Evolutionary conservation across 2,888 invertebrate species (phyloP).

Genomic region (Deroplatys truncata): DNA sequence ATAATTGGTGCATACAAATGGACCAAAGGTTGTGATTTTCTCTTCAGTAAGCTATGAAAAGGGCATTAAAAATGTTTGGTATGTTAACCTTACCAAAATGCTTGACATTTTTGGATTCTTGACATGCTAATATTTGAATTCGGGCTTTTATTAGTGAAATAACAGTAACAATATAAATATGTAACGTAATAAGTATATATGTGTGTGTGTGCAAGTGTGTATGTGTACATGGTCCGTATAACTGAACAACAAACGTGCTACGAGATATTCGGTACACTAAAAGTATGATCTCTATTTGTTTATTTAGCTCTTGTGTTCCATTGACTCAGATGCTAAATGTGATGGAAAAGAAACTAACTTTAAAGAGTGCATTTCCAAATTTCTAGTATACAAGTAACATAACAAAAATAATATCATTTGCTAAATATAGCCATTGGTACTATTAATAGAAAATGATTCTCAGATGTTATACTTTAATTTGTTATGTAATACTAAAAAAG

Average conservation of each 20-base stretch:
- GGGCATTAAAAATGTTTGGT: background rate
- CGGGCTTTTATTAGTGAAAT: background rate
- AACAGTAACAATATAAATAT: background rate
- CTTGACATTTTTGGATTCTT: background rate
- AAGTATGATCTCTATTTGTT: background rate
- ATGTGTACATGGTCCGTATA: background rate
- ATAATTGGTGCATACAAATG: no score
- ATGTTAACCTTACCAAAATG: background rate
- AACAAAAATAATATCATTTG: background rate
- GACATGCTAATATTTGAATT: background rate
- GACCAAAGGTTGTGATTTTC: constrained; percentile 8
- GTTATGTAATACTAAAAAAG: background rate
- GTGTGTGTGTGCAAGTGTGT: background rate
- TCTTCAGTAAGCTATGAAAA: background rate
- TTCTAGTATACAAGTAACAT: background rate
- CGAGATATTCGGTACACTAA: background rate
- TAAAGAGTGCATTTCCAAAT: background rate
- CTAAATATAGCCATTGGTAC: background rate
- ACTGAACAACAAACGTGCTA: background rate
- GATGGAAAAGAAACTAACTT: background rate
- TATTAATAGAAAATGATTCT: background rate
- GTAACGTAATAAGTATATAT: background rate
- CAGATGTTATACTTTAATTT: background rate
- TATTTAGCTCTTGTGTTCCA: background rate
- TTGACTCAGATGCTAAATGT: background rate